These are phyloP conservation scores for Forbesichthys papilliferus DNA, from an alignment of 2,113 vertebrate species.

Conservation along the genomic window DNA sequence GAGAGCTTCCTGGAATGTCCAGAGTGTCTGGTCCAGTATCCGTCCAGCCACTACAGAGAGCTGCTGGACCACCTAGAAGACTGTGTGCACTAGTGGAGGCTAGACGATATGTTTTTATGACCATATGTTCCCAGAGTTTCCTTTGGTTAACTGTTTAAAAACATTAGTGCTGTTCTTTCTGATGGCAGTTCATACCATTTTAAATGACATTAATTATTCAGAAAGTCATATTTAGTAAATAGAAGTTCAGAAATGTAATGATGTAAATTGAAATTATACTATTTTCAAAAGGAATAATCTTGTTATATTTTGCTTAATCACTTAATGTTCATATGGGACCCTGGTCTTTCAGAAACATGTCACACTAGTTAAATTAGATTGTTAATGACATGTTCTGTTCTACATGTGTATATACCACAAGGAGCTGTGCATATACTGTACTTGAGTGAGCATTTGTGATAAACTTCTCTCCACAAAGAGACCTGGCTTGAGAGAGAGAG, in stretches of 20 bases:
- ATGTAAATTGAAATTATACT: neutral
- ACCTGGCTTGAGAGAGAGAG: neutral
- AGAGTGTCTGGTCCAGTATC: conserved; percentile 77
- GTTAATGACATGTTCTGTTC: neutral
- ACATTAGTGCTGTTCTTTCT: neutral
- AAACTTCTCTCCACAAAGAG: neutral
- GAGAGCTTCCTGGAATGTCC: conserved; percentile 88
- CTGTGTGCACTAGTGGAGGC: conserved; percentile 72
- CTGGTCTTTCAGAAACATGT: neutral
- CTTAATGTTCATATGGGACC: neutral
- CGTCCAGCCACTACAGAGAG: conserved; percentile 80
- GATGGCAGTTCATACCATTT: no score
- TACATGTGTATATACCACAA: no score
- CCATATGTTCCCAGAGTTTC: neutral
- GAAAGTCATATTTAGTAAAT: no score
- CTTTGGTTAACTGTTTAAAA: neutral
- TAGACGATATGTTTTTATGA: neutral
- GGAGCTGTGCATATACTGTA: no score
- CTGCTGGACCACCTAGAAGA: conserved; percentile 84
- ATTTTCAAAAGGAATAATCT: neutral
- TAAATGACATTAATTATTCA: no score
- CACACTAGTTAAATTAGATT: conserved; percentile 40
- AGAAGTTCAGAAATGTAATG: neutral
- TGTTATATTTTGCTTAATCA: neutral
- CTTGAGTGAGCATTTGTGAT: no score